Percentiles rank a stretch among this genome's conserved stretches.
These are phyloP conservation scores for Dicrostonyx torquatus DNA, from an alignment of 2,797 vertebrate genomes.

Conservation along the genomic window DNA sequence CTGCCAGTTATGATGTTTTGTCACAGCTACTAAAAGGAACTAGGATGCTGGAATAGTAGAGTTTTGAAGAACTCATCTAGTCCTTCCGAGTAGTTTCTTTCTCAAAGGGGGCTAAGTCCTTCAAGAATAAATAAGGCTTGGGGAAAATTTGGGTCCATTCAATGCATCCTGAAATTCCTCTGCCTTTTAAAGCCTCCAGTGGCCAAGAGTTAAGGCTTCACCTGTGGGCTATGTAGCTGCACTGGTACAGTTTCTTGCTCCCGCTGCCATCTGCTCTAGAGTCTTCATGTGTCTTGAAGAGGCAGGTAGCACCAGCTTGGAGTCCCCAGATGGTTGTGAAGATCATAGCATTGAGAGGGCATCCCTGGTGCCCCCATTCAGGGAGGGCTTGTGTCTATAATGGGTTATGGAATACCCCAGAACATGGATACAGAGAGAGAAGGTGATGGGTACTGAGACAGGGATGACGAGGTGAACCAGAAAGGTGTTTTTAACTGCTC, in stretches of 20 bases:
- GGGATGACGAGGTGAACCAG: neutral
- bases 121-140: constrained; percentile 42
- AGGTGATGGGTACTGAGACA: neutral
- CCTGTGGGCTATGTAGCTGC: neutral
- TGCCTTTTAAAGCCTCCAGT: constrained; percentile 47
- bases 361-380: neutral
- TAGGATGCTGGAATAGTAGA: neutral
- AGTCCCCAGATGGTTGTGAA: neutral
- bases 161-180: neutral
- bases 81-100: constrained; percentile 32
- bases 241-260: constrained; percentile 9
- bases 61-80: constrained; percentile 13
- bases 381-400: neutral
- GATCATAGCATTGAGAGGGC: neutral
- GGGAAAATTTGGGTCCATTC: neutral
- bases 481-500: neutral
- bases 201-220: constrained; percentile 61
- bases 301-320: neutral
- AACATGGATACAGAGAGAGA: neutral
- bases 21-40: neutral
- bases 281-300: neutral
- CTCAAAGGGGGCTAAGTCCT: neutral
- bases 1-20: neutral
- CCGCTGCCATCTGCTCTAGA: neutral
- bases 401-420: neutral